A percentile compares a stretch with the other conserved stretches of the same genome.
Evolutionary conservation across 2,797 vertebrate genomes (phyloP).

Genomic region (Tympanoctomys barrerae): DNA sequence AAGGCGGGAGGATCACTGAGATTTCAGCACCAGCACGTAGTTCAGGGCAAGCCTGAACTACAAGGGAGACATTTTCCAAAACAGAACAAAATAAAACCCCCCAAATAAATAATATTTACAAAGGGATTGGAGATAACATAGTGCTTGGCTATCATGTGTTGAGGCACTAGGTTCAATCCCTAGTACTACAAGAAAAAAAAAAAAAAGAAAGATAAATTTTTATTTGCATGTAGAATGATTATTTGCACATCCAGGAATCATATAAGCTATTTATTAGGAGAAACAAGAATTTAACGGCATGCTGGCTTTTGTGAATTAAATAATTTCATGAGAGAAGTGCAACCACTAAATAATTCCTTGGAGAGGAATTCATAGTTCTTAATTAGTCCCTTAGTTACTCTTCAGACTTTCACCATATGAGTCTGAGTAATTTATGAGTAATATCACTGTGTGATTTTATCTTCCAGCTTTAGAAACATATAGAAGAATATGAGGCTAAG

Average conservation of each 20-base stretch:
- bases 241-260: conserved; percentile 13
- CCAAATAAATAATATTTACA: neutral
- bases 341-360: conserved; percentile 65
- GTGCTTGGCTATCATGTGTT: neutral
- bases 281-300: conserved; percentile 39
- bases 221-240: neutral
- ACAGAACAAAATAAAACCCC: neutral
- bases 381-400: conserved; percentile 67
- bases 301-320: neutral
- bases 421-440: neutral
- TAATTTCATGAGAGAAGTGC: conserved; percentile 32
- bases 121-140: neutral
- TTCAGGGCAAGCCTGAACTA: neutral
- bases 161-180: neutral
- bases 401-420: conserved; percentile 32
- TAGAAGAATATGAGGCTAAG: neutral
- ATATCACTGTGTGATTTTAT: conserved; percentile 37
- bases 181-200: neutral
- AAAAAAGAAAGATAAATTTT: neutral
- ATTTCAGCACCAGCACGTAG: neutral
- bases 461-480: conserved; percentile 52
- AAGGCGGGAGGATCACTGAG: neutral
- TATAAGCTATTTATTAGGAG: conserved; percentile 6
- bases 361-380: conserved; percentile 65
- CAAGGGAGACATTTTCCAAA: neutral